These are phyloP conservation scores for Callocephalon fimbriatum DNA, from an alignment of 2,113 vertebrate species.

Conservation along the genomic window DNA sequence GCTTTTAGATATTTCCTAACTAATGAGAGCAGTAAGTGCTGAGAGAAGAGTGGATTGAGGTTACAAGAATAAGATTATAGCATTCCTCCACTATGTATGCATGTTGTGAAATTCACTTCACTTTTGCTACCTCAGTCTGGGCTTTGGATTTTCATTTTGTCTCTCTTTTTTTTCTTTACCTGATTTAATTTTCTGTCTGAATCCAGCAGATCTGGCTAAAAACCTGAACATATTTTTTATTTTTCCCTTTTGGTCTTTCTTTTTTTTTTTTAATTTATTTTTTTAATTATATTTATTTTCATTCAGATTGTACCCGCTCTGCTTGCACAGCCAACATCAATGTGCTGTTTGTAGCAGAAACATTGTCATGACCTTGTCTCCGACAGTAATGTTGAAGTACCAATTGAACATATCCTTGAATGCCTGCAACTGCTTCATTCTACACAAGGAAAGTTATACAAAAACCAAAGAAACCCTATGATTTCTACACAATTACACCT, in stretches of 20 bases:
- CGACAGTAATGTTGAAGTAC: not conserved
- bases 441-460: not conserved
- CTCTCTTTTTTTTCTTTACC: not conserved
- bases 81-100: not conserved
- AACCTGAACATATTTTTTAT: not conserved
- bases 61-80: slow-evolving; percentile 14
- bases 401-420: not conserved
- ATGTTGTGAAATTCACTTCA: not conserved
- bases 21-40: slow-evolving; percentile 49
- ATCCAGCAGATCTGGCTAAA: not conserved
- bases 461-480: not conserved
- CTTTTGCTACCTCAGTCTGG: not conserved
- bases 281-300: not conserved
- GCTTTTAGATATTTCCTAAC: slow-evolving; percentile 22
- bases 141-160: slow-evolving; percentile 22
- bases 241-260: not conserved
- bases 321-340: not conserved
- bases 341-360: not conserved
- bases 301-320: not conserved
- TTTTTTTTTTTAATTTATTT: not conserved
- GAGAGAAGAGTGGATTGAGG: not conserved
- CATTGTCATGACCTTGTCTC: not conserved
- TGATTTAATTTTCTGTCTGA: slow-evolving; percentile 7
- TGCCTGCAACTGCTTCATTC: not conserved
- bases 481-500: not conserved